phyloP scores from a whole-genome alignment of 2,113 vertebrate species.

The Vimba vimba region DNA sequence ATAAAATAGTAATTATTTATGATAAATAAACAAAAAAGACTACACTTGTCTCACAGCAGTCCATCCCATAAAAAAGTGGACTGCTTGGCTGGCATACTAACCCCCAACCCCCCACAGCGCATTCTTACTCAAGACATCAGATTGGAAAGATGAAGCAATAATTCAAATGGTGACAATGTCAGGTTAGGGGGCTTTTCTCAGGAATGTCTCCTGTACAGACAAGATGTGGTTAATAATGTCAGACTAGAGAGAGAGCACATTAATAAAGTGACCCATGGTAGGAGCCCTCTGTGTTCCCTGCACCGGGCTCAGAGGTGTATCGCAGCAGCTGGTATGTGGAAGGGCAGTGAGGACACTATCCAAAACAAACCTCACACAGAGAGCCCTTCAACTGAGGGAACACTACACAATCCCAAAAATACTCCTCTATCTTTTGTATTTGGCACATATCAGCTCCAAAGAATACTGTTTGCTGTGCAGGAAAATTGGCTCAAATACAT shows the following conservation, averaged over 20 bases:
- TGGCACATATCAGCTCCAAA: constrained; percentile 31
- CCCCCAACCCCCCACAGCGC: constrained; percentile 6
- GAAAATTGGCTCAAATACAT: constrained; percentile 9
- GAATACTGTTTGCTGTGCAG: constrained; percentile 16
- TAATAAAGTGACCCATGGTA: constrained; percentile 81
- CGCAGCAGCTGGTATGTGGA: constrained; percentile 82
- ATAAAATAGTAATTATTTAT: background rate
- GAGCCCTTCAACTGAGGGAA: constrained; percentile 34
- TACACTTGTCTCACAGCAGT: background rate
- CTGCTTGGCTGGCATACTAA: constrained; percentile 13
- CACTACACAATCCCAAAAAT: constrained; percentile 39
- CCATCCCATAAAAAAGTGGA: constrained; percentile 1
- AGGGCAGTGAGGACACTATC: constrained; percentile 61
- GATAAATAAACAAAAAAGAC: background rate
- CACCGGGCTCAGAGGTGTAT: constrained; percentile 81
- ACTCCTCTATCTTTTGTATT: constrained; percentile 27
- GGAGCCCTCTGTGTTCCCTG: constrained; percentile 59
- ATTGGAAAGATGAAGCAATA: constrained; percentile 20
- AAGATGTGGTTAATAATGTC: constrained; percentile 83
- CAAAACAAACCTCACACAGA: constrained; percentile 62
- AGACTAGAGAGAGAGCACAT: constrained; percentile 82
- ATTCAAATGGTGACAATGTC: constrained; percentile 34
- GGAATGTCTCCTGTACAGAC: constrained; percentile 76
- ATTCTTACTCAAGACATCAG: constrained; percentile 43
- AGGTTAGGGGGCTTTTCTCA: constrained; percentile 61